Base-by-base conservation (phyloP, 2,888 invertebrate species). In the Tipula unca region DNA sequence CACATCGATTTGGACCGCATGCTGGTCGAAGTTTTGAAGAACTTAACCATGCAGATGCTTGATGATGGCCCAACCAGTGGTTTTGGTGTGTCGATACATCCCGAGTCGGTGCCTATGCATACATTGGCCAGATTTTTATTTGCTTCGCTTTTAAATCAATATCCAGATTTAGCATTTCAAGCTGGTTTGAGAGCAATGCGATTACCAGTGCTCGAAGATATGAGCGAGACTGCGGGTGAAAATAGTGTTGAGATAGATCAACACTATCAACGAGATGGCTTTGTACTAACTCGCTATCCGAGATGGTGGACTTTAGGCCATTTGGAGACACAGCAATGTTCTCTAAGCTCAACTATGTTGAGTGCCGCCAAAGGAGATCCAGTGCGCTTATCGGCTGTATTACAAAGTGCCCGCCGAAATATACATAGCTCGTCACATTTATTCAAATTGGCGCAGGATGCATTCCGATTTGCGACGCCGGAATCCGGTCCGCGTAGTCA, bases 371-470 rank as follows among this genome's bases (percentile, higher is more conserved):
- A 94, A 92, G 94, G 95, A 87, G 95, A 95, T 89, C 93, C 94
- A 0, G 92, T 93, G 86, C 92, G 96, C 0, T 90, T 96, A 85
- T 92, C 95, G 3, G 94, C 94, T 0, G 96, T 96, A 13, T 91
- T 96, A 85, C 95, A 95, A 88, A 95, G 95, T 29, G 95, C 96
- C 10, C 95, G 95, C 90, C 91, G 94, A 35, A 95, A 96, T 92
- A 96, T 96, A 88, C 95, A 96, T 88, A 95, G 95, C 87, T 95
- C 96, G 4, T 95, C 95, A 85, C 96, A 96, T 91, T 92, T 97
- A 89, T 96, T 96, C 92, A 94, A 96, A 87, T 91, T 96, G 86
- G 96, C 96, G 86, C 96, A 96, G 90, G 96, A 96, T 91, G 96
- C 96, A 86, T 94, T 96, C 90, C 93, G 96, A 14, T 95, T 96